These are phyloP conservation scores for Proterorhinus semilunaris DNA, from an alignment of 2,113 vertebrate species.

Conservation along the genomic window DNA sequence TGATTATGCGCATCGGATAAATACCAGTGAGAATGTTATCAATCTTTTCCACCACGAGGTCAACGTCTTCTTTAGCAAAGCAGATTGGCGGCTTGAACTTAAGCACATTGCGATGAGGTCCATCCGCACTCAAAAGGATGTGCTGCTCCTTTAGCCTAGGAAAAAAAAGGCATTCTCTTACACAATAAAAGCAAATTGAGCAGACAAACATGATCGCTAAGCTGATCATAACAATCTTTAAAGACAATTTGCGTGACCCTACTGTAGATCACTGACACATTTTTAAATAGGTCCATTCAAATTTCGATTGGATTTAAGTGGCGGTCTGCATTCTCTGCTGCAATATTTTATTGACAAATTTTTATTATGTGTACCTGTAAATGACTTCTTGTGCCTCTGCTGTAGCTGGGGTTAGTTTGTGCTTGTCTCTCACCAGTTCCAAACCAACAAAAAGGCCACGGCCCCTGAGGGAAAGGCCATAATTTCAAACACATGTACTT, in stretches of 20 bases:
- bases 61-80: slow-evolving; percentile 86
- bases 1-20: slow-evolving; percentile 45
- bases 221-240: too few relatives aligned
- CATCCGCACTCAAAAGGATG: slow-evolving; percentile 91
- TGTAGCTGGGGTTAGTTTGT: slow-evolving; percentile 86
- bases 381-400: slow-evolving; percentile 93
- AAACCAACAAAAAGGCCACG: slow-evolving; percentile 90
- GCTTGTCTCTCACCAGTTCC: slow-evolving; percentile 87
- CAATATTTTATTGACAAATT: not conserved
- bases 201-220: too few relatives aligned
- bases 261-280: not conserved
- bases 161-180: not conserved
- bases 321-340: too few relatives aligned
- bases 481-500: not conserved
- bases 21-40: slow-evolving; percentile 87
- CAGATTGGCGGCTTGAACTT: slow-evolving; percentile 98
- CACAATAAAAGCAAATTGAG: too few relatives aligned
- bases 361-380: slow-evolving; percentile 79
- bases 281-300: not conserved
- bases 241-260: too few relatives aligned
- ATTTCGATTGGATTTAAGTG: too few relatives aligned
- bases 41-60: slow-evolving; percentile 81
- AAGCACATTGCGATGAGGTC: slow-evolving; percentile 91
- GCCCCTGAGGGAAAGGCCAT: slow-evolving; percentile 75
- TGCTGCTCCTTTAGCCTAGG: slow-evolving; percentile 85